Evolutionary conservation across 2,797 vertebrate genomes (phyloP).

Genomic region (Catharus ustulatus): DNA sequence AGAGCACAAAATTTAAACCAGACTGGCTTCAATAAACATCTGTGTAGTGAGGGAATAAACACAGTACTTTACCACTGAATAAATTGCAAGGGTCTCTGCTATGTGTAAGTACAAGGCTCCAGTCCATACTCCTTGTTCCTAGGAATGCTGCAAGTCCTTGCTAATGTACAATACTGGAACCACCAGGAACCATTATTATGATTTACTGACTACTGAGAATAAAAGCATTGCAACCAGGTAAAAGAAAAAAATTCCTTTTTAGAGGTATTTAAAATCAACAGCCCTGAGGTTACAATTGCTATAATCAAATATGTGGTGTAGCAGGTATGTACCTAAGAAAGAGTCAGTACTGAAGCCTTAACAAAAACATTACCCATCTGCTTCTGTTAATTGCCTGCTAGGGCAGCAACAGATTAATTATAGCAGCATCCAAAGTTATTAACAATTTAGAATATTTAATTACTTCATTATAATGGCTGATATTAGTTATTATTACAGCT

Average conservation of each 20-base stretch:
- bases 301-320: background rate
- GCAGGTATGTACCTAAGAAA: background rate
- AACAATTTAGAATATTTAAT: constrained; percentile 2
- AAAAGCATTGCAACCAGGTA: background rate
- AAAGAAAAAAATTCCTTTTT: background rate
- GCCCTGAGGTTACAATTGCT: background rate
- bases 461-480: background rate
- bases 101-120: background rate
- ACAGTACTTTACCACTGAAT: background rate
- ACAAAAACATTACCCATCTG: background rate
- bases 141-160: background rate
- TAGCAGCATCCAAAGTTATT: background rate
- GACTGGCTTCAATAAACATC: background rate
- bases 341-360: background rate
- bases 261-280: background rate
- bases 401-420: background rate
- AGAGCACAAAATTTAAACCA: background rate
- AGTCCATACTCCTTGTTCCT: background rate
- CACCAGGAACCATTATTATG: background rate
- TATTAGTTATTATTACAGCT: background rate
- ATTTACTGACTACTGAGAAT: background rate
- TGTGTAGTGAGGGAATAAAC: background rate
- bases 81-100: background rate
- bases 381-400: background rate
- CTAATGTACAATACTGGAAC: background rate